phyloP scores from a whole-genome alignment of 2,113 vertebrate species.

The Cyrtonyx montezumae region DNA sequence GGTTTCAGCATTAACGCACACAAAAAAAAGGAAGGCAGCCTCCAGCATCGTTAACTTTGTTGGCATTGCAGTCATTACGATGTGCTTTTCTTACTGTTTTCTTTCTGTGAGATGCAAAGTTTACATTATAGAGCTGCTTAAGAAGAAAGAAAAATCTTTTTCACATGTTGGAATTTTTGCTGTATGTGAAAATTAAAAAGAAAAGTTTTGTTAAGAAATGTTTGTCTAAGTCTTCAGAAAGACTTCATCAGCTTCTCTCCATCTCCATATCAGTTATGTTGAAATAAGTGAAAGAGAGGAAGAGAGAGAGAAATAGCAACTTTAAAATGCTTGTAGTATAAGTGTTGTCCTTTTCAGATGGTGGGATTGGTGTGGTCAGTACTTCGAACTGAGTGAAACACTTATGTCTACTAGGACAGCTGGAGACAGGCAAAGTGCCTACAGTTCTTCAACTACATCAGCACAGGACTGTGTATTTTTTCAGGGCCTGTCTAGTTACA shows the following conservation, averaged over 20 bases:
- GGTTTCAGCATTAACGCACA: not conserved
- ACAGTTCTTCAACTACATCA: accelerated
- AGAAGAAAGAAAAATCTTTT: not conserved
- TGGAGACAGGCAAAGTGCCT: not conserved
- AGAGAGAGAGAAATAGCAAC: not conserved
- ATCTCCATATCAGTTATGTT: not conserved
- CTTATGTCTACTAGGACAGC: not conserved
- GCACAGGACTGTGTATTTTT: not conserved
- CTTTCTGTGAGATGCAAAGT: not conserved
- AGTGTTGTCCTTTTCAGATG: not conserved
- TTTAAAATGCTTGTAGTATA: not conserved
- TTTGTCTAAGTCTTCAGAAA: not conserved
- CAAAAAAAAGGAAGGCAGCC: not conserved
- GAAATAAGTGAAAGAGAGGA: not conserved
- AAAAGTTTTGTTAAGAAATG: not conserved
- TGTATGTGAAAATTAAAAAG: not conserved
- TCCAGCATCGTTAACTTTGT: not conserved
- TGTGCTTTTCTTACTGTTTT: constrained; percentile 1
- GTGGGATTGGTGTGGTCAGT: not conserved
- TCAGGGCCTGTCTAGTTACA: not conserved
- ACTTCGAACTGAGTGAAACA: not conserved
- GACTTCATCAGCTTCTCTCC: not conserved
- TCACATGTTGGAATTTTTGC: not conserved
- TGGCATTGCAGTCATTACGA: not conserved
- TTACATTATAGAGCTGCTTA: not conserved